These are phyloP conservation scores for Brachyhypopomus occidentalis DNA, from an alignment of 2,113 vertebrate species.

Conservation along the genomic window DNA sequence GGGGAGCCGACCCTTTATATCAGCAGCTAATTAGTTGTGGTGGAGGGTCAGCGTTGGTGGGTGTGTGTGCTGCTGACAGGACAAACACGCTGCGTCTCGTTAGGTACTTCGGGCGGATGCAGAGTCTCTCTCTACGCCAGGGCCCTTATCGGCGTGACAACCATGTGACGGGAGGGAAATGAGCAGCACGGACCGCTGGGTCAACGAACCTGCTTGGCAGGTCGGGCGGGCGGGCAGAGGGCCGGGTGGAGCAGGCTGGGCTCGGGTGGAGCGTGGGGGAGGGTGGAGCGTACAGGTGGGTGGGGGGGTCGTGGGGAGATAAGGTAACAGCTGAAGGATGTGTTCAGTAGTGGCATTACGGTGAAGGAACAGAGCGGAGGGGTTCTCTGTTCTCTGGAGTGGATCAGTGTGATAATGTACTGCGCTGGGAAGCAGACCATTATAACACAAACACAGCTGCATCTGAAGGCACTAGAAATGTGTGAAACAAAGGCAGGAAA, in stretches of 20 bases:
- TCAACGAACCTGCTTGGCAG: too few species aligned
- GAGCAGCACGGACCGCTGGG: too few species aligned
- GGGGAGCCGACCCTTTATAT: conserved; percentile 14
- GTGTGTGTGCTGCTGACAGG: conserved; percentile 3
- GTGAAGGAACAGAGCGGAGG: not conserved
- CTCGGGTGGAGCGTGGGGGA: too few species aligned
- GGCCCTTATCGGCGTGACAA: conserved; percentile 21
- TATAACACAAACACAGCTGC: too few species aligned
- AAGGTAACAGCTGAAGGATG: conserved; percentile 7
- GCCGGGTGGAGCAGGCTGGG: too few species aligned
- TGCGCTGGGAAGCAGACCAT: too few species aligned
- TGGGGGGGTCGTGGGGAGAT: not conserved
- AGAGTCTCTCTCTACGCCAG: conserved; percentile 3
- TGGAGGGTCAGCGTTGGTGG: not conserved
- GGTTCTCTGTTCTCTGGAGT: too few species aligned
- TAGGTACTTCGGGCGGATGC: conserved; percentile 1
- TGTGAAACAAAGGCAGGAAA: not conserved
- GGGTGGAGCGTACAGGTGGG: too few species aligned
- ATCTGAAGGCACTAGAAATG: not conserved
- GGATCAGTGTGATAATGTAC: too few species aligned
- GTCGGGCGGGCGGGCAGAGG: too few species aligned
- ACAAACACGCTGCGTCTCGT: conserved; percentile 16
- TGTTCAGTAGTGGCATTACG: not conserved
- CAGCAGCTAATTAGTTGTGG: conserved; percentile 9
- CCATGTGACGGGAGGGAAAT: conserved; percentile 13